Conservation (phyloP, 1,140 invertebrate species). For the Aculops lycopersici region DNA sequence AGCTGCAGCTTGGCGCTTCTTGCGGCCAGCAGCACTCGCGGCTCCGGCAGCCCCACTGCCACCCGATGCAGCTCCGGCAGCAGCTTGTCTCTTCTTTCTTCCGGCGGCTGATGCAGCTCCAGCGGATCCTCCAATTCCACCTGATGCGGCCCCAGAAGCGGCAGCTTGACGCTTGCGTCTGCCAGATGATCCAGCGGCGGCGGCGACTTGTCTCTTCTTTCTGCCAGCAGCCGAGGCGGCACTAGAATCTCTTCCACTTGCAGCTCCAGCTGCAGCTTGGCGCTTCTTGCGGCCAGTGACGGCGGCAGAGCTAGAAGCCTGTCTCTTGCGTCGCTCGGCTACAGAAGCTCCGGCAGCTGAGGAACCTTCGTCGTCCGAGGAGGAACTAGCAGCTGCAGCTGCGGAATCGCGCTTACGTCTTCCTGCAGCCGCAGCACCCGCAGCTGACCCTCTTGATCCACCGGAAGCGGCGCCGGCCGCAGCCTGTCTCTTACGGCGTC, state of each 20-base stretch:
- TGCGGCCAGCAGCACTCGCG: neutral
- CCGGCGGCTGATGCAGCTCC: neutral
- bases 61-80: neutral
- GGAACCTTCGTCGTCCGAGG: neutral
- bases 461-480: neutral
- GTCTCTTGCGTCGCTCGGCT: neutral
- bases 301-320: neutral
- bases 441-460: neutral
- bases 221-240: neutral
- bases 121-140: neutral
- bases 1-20: neutral
- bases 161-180: neutral
- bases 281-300: neutral
- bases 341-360: neutral
- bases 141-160: neutral
- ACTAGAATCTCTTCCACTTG: neutral
- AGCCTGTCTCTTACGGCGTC: neutral
- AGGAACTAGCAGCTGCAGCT: too few species aligned
- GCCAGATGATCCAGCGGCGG: neutral
- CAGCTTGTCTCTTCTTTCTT: neutral
- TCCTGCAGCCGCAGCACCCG: neutral
- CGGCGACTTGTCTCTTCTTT: neutral
- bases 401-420: neutral
- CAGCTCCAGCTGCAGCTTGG: neutral
- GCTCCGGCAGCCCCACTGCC: neutral